Conservation (phyloP, 1,140 invertebrate genomes). For the Diuraphis noxia region DNA sequence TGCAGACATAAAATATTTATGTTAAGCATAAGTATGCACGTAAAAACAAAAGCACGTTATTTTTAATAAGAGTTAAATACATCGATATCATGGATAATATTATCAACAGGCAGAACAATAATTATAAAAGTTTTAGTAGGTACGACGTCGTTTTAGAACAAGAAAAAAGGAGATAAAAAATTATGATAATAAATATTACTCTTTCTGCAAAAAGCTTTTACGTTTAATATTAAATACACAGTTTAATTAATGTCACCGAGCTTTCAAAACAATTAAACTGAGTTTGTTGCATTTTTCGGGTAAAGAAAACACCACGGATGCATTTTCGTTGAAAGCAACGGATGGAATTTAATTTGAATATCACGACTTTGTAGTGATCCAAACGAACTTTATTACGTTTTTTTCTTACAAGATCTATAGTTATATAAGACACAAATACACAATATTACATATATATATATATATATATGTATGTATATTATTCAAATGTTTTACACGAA, state of each 20-base stretch:
- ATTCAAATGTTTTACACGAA: not conserved
- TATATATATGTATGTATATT: not conserved
- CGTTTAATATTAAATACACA: not conserved
- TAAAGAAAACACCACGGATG: not conserved
- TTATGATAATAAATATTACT: not conserved
- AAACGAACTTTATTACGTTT: not conserved
- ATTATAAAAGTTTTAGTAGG: not conserved
- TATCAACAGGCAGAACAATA: not conserved
- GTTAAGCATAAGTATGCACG: not conserved
- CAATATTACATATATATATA: not conserved
- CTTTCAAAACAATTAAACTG: conserved; percentile 13
- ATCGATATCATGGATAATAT: not conserved
- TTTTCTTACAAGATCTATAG: not conserved
- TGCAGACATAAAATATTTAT: not conserved
- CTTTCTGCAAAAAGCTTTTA: not conserved
- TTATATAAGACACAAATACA: not conserved
- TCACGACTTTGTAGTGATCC: not conserved
- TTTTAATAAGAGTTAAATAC: not conserved
- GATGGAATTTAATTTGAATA: not conserved
- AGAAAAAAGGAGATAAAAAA: not conserved
- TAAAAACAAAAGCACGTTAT: not conserved
- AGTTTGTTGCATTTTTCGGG: not conserved
- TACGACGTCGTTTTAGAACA: not conserved
- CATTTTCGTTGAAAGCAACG: not conserved
- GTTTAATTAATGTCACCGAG: not conserved